Evolutionary conservation across 2,888 invertebrate genomes (phyloP).

Genomic region (Eudasyphora cyanicolor): DNA sequence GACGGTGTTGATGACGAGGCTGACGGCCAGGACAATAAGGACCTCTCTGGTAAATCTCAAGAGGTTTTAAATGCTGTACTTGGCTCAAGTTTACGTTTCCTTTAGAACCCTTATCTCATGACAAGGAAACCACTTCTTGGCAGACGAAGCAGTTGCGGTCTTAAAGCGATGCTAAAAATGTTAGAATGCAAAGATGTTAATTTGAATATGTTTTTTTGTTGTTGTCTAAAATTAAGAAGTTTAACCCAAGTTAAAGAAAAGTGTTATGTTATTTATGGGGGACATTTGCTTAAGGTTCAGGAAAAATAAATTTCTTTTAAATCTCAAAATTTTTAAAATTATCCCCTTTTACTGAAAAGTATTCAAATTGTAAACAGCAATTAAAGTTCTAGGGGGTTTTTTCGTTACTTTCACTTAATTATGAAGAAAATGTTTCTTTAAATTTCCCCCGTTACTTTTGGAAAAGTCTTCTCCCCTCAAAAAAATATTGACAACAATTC

Average conservation of each 20-base stretch:
- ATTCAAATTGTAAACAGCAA: too few relatives aligned
- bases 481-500: too few relatives aligned
- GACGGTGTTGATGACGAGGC: neutral
- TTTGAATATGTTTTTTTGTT: neutral
- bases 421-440: too few relatives aligned
- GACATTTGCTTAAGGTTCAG: too few relatives aligned
- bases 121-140: neutral
- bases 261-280: neutral
- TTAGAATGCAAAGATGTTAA: neutral
- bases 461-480: too few relatives aligned
- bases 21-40: conserved; percentile 18
- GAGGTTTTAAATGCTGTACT: conserved; percentile 48
- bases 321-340: too few relatives aligned
- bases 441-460: too few relatives aligned
- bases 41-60: conserved; percentile 39
- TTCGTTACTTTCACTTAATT: too few relatives aligned
- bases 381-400: too few relatives aligned
- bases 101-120: conserved; percentile 40
- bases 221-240: neutral
- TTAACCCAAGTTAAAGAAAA: neutral
- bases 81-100: conserved; percentile 35
- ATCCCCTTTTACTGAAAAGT: too few relatives aligned
- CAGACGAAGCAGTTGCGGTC: neutral
- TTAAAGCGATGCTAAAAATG: neutral
- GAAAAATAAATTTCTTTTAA: too few relatives aligned